These are phyloP conservation scores for Colletes latitarsis DNA, from an alignment of 1,140 invertebrate genomes.

Conservation along the genomic window DNA sequence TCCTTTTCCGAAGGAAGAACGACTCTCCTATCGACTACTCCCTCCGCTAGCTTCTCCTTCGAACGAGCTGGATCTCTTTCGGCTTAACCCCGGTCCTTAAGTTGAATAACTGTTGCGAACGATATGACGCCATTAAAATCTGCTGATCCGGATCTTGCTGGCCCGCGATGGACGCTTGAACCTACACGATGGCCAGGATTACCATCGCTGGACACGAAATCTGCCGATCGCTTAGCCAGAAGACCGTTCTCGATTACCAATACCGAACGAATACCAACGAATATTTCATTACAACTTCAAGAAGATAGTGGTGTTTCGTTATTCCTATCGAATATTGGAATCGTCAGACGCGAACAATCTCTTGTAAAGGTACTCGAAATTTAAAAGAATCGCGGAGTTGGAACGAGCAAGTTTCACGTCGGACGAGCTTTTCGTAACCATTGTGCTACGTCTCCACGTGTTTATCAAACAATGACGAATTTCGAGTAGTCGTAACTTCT, in stretches of 20 bases:
- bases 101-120: slow-evolving; percentile 65
- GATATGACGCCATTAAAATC: slow-evolving; percentile 64
- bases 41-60: slow-evolving; percentile 40
- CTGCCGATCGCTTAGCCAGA: background rate
- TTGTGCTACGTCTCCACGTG: background rate
- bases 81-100: slow-evolving; percentile 51
- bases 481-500: background rate
- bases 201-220: slow-evolving; percentile 16
- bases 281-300: no score
- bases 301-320: no score
- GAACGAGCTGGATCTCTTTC: slow-evolving; percentile 65
- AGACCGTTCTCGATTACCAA: background rate
- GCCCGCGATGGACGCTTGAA: slow-evolving; percentile 20
- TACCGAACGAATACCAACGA: background rate
- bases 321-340: no score
- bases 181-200: slow-evolving; percentile 23
- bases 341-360: no score
- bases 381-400: no score
- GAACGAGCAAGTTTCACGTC: no score
- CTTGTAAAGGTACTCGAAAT: no score
- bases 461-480: slow-evolving; percentile 20
- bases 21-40: slow-evolving; percentile 7
- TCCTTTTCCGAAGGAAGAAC: slow-evolving; percentile 69
- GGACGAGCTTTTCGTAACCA: no score
- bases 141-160: slow-evolving; percentile 49